Evolutionary conservation across 2,113 vertebrate genomes (phyloP).

Genomic region (Gila orcuttii): DNA sequence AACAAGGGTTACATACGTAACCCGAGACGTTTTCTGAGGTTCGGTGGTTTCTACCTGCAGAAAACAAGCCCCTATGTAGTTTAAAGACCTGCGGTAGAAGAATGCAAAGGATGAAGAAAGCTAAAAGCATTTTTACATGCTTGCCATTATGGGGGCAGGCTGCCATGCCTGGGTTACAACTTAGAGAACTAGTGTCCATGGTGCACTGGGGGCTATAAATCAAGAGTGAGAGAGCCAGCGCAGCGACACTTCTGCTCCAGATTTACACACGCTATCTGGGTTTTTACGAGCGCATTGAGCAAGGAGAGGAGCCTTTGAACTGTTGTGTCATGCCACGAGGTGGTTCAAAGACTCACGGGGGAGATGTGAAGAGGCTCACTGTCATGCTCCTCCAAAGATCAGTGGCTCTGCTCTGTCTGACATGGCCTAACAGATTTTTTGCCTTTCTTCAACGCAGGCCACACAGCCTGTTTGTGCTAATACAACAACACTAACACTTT

Average conservation of each 20-base stretch:
- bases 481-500: background rate
- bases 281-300: conserved; percentile 36
- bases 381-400: conserved; percentile 32
- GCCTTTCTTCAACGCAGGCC: conserved; percentile 5
- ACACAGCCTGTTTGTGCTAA: background rate
- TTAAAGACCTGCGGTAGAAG: background rate
- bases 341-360: conserved; percentile 36
- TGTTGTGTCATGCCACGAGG: conserved; percentile 33
- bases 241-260: conserved; percentile 33
- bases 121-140: conserved; percentile 37
- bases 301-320: conserved; percentile 46
- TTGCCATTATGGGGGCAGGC: conserved; percentile 2
- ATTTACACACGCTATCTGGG: conserved; percentile 45
- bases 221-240: conserved; percentile 13
- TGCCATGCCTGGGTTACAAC: conserved; percentile 20
- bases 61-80: conserved; percentile 22
- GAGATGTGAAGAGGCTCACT: conserved; percentile 28
- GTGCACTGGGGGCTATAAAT: conserved; percentile 33
- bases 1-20: too few relatives aligned
- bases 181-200: conserved; percentile 36
- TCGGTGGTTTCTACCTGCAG: background rate
- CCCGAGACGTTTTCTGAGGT: background rate
- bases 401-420: conserved; percentile 13
- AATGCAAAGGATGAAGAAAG: conserved; percentile 22
- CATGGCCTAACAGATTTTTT: conserved; percentile 39